phyloP scores from a whole-genome alignment of 2,113 vertebrate species.

The Ellobius talpinus region DNA sequence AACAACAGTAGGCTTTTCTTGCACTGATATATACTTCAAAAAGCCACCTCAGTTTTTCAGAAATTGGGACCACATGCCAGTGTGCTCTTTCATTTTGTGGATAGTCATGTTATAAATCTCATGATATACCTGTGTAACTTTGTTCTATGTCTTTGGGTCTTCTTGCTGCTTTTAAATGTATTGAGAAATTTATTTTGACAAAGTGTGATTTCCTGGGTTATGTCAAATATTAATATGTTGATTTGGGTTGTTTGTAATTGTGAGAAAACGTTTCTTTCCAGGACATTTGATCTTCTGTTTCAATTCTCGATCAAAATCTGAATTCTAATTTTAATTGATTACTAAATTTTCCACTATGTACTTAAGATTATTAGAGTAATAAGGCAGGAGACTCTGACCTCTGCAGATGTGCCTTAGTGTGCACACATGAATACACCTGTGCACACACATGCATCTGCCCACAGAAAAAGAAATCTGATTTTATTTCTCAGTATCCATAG shows the following conservation, averaged over 20 bases:
- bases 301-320: not conserved
- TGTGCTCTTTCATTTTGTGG: constrained; percentile 64
- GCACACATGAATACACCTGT: not conserved
- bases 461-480: constrained; percentile 49
- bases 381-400: not conserved
- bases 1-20: constrained; percentile 85
- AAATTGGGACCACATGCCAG: constrained; percentile 72
- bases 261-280: constrained; percentile 55
- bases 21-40: constrained; percentile 70
- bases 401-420: not conserved
- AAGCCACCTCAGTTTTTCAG: constrained; percentile 76
- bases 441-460: not conserved
- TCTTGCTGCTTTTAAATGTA: constrained; percentile 55
- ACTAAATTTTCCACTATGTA: constrained; percentile 39
- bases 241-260: constrained; percentile 45
- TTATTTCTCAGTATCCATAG: constrained; percentile 55
- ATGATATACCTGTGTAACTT: constrained; percentile 10
- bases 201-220: not conserved
- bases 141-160: constrained; percentile 38
- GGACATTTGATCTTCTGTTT: constrained; percentile 54
- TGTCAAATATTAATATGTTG: constrained; percentile 62
- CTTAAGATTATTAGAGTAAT: not conserved
- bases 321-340: constrained; percentile 48
- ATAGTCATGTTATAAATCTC: constrained; percentile 37
- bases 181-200: constrained; percentile 57